phyloP scores from a whole-genome alignment of 2,888 invertebrate species.

The Isoperla grammatica region DNA sequence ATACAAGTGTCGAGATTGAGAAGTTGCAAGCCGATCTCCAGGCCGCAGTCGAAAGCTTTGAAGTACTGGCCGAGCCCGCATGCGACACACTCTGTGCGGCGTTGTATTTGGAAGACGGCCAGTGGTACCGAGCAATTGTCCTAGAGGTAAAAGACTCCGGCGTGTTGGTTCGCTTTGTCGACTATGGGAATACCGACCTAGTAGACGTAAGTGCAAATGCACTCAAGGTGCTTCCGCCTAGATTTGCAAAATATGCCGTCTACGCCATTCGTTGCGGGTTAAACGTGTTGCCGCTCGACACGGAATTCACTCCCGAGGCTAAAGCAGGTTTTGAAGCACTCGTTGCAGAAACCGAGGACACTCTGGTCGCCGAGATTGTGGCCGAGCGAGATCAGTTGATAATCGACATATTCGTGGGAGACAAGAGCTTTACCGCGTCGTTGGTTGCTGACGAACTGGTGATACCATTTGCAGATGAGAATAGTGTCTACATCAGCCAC shows the following conservation, averaged over 20 bases:
- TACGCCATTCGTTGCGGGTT: slow-evolving; percentile 61
- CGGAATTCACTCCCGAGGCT: slow-evolving; percentile 61
- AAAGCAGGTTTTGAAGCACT: slow-evolving; percentile 49
- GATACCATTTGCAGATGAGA: slow-evolving; percentile 32
- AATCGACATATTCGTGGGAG: slow-evolving; percentile 43
- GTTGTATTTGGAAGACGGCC: slow-evolving; percentile 73
- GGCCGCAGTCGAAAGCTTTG: slow-evolving; percentile 46
- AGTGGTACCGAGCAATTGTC: slow-evolving; percentile 90
- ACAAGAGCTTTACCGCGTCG: slow-evolving; percentile 37
- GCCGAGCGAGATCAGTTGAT: slow-evolving; percentile 36
- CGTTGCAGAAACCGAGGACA: slow-evolving; percentile 20
- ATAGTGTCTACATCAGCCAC: slow-evolving; percentile 58
- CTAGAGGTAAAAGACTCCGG: slow-evolving; percentile 59
- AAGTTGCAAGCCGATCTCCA: slow-evolving; percentile 61
- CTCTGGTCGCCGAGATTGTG: slow-evolving; percentile 37
- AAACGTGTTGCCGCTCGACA: slow-evolving; percentile 59
- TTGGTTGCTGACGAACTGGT: slow-evolving; percentile 37
- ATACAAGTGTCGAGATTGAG: slow-evolving; percentile 52
- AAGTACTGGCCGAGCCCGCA: slow-evolving; percentile 52
- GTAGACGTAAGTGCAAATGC: slow-evolving; percentile 56
- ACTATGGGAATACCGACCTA: slow-evolving; percentile 74
- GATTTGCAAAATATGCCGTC: slow-evolving; percentile 51
- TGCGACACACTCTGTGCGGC: slow-evolving; percentile 65
- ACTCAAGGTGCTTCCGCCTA: slow-evolving; percentile 57
- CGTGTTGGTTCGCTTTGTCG: slow-evolving; percentile 66